Evolutionary conservation across 2,797 vertebrate species (phyloP).

Genomic region (Muscicapa striata): DNA sequence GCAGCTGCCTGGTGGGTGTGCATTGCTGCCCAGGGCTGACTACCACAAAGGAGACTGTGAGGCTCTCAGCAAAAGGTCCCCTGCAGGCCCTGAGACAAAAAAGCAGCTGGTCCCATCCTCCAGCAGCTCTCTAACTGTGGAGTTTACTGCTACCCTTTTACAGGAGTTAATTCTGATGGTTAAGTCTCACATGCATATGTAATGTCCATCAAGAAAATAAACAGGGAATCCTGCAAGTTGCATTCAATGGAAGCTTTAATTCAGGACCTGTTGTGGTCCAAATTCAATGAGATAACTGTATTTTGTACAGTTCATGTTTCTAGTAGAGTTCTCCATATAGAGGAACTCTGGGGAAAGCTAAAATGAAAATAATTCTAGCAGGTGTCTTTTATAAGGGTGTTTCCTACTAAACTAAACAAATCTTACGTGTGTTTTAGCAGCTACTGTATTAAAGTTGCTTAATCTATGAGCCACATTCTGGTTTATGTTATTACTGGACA

Average conservation of each 20-base stretch:
- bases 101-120: neutral
- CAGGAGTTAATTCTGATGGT: neutral
- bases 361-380: neutral
- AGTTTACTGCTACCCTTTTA: neutral
- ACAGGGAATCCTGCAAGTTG: neutral
- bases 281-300: neutral
- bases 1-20: neutral
- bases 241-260: neutral
- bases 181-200: neutral
- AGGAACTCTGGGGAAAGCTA: neutral
- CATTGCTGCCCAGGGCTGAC: neutral
- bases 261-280: neutral
- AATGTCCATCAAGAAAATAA: neutral
- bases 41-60: fast-evolving
- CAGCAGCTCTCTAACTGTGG: neutral
- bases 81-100: neutral
- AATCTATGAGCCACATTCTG: neutral
- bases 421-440: neutral
- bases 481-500: neutral
- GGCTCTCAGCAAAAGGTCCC: neutral
- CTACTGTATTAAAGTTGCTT: neutral
- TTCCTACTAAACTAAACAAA: neutral
- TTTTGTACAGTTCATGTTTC: neutral
- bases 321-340: neutral
- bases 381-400: neutral